These are phyloP conservation scores for Chrysolina oricalcia DNA, from an alignment of 2,888 invertebrate genomes.

Conservation along the genomic window DNA sequence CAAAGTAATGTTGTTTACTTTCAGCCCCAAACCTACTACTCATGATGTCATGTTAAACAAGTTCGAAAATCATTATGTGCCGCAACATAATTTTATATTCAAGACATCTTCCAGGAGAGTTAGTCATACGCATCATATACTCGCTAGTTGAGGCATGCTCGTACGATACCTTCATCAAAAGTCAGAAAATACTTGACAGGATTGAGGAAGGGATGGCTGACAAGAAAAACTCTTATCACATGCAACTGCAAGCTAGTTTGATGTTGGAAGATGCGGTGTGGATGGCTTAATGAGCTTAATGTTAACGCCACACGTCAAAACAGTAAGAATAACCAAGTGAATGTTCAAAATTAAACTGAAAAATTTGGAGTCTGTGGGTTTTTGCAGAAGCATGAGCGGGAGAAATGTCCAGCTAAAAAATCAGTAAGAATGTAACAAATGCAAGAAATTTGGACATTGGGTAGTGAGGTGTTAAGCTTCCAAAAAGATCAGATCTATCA, in stretches of 20 bases:
- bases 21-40: too few relatives aligned
- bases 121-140: neutral
- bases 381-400: conserved; percentile 30
- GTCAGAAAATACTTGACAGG: too few relatives aligned
- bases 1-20: neutral
- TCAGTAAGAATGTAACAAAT: conserved; percentile 37
- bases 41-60: too few relatives aligned
- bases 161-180: too few relatives aligned
- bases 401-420: conserved; percentile 40
- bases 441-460: conserved; percentile 41
- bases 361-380: conserved; percentile 32
- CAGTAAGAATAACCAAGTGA: neutral
- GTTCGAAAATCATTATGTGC: neutral
- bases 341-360: neutral
- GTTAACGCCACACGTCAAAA: neutral
- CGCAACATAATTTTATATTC: neutral
- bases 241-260: neutral
- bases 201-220: too few relatives aligned
- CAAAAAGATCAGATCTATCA: conserved; percentile 31
- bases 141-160: too few relatives aligned
- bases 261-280: neutral
- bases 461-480: conserved; percentile 22
- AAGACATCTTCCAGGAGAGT: too few relatives aligned
- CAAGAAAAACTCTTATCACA: neutral
- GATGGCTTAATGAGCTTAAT: neutral